Evolutionary conservation across 2,888 invertebrate species (phyloP), one percentile per base, ranked within the genome.

Genomic region (Polyommatus icarus): DNA sequence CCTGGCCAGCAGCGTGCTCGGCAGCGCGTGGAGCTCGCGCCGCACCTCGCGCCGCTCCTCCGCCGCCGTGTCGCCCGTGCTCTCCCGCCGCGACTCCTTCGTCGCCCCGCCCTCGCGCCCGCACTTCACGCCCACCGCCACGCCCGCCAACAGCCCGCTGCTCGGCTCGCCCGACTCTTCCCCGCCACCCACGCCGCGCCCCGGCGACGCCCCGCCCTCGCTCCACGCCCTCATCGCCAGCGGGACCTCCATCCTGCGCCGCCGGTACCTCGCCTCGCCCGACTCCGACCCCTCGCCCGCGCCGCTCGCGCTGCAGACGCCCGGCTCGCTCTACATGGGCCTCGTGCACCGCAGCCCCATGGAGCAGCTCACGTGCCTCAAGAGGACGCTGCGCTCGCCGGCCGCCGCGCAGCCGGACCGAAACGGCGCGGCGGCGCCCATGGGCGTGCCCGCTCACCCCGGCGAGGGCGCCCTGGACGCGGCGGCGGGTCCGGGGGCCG

Each of bases 121-220:
- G 46, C 96, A 95, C 85, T 97, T 95, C 88, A 95, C 97, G 8
- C 97, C 98, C 4, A 98, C 98, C 0, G 97, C 97, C 8, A 98
- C 98, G 7, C 98, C 98, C 1, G 97, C 97, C 86, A 98, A 98
- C 89, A 97, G 97, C 86, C 98, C 98, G 1, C 96, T 96, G 83
- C 90, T 94, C 59, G 95, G 95, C 67, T 93, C 96, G 50, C 96
- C 94, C 1, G 95, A 84, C 90, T 79, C 86, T 15, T 90, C 96
- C 24, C 96, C 94, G 20, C 92, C 92, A 3, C 83, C 91, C 24
- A 90, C 96, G 0, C 95, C 95, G 95, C 97, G 95, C 87, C 98
- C 85, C 95, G 98, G 91, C 78, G 91, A 90, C 82, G 90, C 91
- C 4, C 92, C 93, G 1, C 94, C 94, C 57, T 94, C 94, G 20